Base-by-base conservation (phyloP, 2,797 vertebrate species). In the Psittacula echo region DNA sequence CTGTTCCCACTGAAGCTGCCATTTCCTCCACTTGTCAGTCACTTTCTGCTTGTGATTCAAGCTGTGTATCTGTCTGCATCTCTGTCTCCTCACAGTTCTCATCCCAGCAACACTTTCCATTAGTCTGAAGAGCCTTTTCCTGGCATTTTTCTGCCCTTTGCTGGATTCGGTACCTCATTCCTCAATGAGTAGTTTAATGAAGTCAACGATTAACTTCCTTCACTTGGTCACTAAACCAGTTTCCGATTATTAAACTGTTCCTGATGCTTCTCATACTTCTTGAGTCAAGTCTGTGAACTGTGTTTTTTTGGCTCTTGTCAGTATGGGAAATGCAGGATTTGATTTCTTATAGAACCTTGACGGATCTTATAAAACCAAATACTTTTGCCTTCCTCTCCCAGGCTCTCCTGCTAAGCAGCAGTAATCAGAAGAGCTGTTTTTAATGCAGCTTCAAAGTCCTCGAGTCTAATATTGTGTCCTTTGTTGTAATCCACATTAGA, bases 31-130 rank as follows among this genome's bases (percentile, higher is more conserved):
- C 65, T 58, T 73, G 83, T 94, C 95, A 87, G 22, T 95, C 87
- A 66, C 80, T 87, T 61, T 93, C 93, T 96, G 89, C 81, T 96
- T 94, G 87, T 76, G 88, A 89, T 95, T 95, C 93, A 74, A 13
- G 87, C 91, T 74, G 87, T 82, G 87, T 75, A 7, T 90, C 74
- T 74, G 79, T 74, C 85, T 82, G 87, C 12, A 3, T 51, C 73
- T 79, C 87, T 11, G 64, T 60, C 60, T 65, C 95, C 50, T 77
- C 34, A 29, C 83, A 32, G 37, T 23, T 53, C 87, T 90, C 61
- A 34, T 74, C 65, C 26, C 10, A 34, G 45, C 66, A 56, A 24
- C 58, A 22, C 32, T 41, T 80, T 41, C 64, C 58, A 10, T 60
- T 60, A 7, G 13, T 5, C 61, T n/a, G 51, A 71, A 47, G 51